Evolutionary conservation across 2,797 vertebrate genomes (phyloP).

Genomic region (Selene dorsalis): DNA sequence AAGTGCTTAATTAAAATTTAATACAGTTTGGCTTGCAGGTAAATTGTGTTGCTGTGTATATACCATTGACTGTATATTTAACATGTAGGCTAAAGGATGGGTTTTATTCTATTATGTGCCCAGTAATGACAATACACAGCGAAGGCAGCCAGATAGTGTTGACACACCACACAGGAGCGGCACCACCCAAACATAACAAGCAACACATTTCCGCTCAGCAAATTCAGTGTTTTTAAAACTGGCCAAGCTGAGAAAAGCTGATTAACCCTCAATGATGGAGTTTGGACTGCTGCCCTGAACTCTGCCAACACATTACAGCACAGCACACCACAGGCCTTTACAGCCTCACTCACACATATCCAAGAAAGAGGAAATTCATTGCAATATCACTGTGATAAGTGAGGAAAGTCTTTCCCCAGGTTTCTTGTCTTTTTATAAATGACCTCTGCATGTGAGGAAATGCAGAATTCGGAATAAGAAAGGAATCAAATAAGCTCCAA

Average conservation of each 20-base stretch:
- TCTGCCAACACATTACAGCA: constrained; percentile 9
- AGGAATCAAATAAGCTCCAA: not conserved
- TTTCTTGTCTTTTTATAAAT: constrained; percentile 24
- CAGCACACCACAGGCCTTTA: constrained; percentile 36
- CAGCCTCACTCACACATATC: constrained; percentile 58
- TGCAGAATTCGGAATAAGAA: not conserved
- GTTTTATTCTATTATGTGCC: not conserved
- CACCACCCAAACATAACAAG: constrained; percentile 14
- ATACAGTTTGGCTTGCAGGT: no score
- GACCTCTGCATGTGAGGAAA: not conserved
- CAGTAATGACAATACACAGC: not conserved
- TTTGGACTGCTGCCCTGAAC: constrained; percentile 36
- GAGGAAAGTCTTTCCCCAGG: constrained; percentile 22
- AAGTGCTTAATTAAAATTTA: no score
- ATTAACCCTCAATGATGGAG: not conserved
- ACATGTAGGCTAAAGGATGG: not conserved
- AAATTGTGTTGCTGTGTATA: no score
- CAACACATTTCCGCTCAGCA: not conserved
- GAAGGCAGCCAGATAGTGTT: constrained; percentile 19
- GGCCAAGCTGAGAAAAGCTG: constrained; percentile 5
- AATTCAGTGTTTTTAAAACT: not conserved
- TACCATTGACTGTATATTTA: not conserved
- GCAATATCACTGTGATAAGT: constrained; percentile 8
- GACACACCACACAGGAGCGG: constrained; percentile 47
- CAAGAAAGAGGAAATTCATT: constrained; percentile 20